Evolutionary conservation across 2,797 vertebrate genomes (phyloP).

Genomic region (Bucorvus abyssinicus): DNA sequence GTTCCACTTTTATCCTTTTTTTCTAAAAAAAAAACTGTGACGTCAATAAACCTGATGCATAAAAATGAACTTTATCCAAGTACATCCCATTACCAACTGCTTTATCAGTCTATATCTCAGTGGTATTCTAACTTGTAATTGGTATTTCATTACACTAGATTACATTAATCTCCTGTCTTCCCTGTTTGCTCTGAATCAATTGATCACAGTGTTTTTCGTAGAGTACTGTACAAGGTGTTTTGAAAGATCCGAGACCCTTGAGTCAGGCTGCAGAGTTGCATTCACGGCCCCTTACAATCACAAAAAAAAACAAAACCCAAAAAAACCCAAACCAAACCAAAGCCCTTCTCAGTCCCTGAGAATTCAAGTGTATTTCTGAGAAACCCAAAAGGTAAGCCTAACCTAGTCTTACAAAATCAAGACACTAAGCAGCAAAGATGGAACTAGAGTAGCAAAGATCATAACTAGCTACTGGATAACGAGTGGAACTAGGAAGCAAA

Average conservation of each 20-base stretch:
- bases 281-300: neutral
- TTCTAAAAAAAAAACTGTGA: neutral
- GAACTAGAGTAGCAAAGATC: neutral
- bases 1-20: neutral
- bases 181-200: neutral
- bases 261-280: neutral
- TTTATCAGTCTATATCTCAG: neutral
- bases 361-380: neutral
- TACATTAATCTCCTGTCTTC: neutral
- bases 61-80: neutral
- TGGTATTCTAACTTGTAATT: neutral
- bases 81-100: neutral
- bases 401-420: neutral
- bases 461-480: neutral
- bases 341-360: neutral
- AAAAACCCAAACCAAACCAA: neutral
- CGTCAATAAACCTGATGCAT: neutral
- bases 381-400: neutral
- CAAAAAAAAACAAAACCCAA: neutral
- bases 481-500: accelerated
- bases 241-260: neutral
- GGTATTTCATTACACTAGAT: neutral
- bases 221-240: neutral
- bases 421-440: neutral
- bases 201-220: neutral